Base-by-base conservation (phyloP, 2,113 vertebrate genomes). In the Heterocephalus glaber region DNA sequence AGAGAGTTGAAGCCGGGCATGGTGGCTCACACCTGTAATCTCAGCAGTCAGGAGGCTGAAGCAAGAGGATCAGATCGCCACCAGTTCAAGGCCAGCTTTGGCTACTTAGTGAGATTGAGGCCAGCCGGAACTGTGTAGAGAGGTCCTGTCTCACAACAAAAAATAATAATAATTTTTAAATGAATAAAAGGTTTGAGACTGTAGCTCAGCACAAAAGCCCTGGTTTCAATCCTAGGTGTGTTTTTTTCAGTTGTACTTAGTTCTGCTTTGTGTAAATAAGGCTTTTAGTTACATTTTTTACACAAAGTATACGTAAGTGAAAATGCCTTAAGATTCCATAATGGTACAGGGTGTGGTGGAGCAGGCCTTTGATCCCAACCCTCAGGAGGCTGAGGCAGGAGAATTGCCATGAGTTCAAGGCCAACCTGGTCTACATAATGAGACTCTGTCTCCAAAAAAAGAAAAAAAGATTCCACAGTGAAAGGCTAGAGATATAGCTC, bases 251-350 rank as follows among this genome's bases (percentile, higher is more conserved):
- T 74, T 95, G 2, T 80, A 66, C 49, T 90, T 85, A 80, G 22
- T 47, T 38, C 68, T 92, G 76, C 76, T 92, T 94, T 94, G 28
- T 92, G 54, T 80, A 96, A 94, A 74, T 4, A 94, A 95, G 14
- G 4, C 16, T 70, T 33, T 92, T 60, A 86, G 11, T 68, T 86
- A 58, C 1, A n/a, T 85, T 89, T 74, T 83, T 89, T 11, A 92
- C 26, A 49, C 33, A 52, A n/a, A n/a, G 26, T 92, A 80, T 38
- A 96, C 26, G 4, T 93, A 60, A 12, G 87, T 80, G 5, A 6
- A 95, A 95, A 86, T 94, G 47, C 33, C 52, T 70, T 83, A 63
- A 92, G 56, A 30, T 41, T n/a, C 24, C 35, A 9, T 74, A 70
- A 70, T 70, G 35, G 33, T 49, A 9, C 47, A 5, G 47, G 47